phyloP scores from a whole-genome alignment of 1,140 invertebrate species.

The Druon quercuslanigerum region DNA sequence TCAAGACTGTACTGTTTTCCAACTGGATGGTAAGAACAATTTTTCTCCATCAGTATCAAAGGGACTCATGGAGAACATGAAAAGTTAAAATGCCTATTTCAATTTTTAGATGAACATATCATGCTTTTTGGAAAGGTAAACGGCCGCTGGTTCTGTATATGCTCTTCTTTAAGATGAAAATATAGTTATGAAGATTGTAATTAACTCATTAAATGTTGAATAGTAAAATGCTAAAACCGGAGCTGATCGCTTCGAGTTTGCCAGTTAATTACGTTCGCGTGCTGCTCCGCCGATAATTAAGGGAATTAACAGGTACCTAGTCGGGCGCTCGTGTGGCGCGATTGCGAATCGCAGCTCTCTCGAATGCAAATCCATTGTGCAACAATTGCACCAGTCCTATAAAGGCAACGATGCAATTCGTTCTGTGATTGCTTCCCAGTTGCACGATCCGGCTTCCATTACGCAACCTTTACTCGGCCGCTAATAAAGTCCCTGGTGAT shows the following conservation, averaged over 20 bases:
- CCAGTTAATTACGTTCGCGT: constrained; percentile 61
- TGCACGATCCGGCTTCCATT: constrained; percentile 46
- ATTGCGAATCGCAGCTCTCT: constrained; percentile 34
- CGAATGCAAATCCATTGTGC: constrained; percentile 63
- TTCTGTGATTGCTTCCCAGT: constrained; percentile 56
- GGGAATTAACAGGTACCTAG: constrained; percentile 61
- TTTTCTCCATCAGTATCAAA: not conserved
- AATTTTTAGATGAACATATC: too few species aligned
- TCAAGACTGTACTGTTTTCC: too few species aligned
- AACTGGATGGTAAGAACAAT: not conserved
- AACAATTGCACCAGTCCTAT: constrained; percentile 47
- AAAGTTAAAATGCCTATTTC: too few species aligned
- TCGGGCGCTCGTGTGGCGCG: constrained; percentile 36
- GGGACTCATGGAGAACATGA: too few species aligned
- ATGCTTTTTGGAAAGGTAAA: too few species aligned
- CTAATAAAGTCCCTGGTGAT: not conserved
- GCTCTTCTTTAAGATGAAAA: not conserved
- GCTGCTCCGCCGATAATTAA: constrained; percentile 58
- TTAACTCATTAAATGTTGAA: constrained; percentile 61
- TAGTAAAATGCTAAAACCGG: constrained; percentile 54
- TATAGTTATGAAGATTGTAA: constrained; percentile 35
- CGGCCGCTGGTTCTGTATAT: not conserved
- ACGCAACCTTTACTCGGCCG: constrained; percentile 38
- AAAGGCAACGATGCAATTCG: constrained; percentile 56
- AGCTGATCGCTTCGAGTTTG: constrained; percentile 50